Base-by-base conservation (phyloP, 1,140 invertebrate genomes). In the Acyrthosiphon pisum region DNA sequence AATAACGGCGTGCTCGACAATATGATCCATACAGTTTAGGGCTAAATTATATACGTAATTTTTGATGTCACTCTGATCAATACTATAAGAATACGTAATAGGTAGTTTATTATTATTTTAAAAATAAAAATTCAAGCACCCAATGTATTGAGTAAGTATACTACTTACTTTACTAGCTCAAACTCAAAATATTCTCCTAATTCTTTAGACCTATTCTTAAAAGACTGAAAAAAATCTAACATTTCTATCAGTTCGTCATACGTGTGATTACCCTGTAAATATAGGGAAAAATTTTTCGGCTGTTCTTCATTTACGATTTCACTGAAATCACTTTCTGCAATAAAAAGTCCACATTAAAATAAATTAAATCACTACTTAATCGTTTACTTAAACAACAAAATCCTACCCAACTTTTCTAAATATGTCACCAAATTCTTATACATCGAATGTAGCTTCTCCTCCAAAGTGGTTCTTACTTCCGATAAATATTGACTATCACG, bases 371-470 rank as follows among this genome's bases (percentile, higher is more conserved):
- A 53, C 20, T 44, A 41, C 2, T 2, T 41, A 20, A 41, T 86
- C 4, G 14, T 44, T 3, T 23, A 53, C 14, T 37, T 35, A 50
- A 6, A 22, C n/a, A 1, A 56, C 0, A 6, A 26, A 14, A 14
- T 90, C 2, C 94, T n/a, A 18, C 94, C 94, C 81, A 95, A 94
- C 6, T 93, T 89, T 0, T 94, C n/a, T 8, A 96, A 94, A 93
- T 96, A 95, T 7, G 94, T 93, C 18, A 94, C 94, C 1, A 96
- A 84, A 9, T 95, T 94, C 2, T 94, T 44, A 93, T 95, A 96
- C 3, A 95, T 94, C 6, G 50, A 83, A 7, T 94, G 68, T 14
- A 96, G 94, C 0, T 95, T 95, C 8, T 94, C 44, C 30, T 94
- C 94, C 1, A 96, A 94, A 93, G 94, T 48, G 93, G 90, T 0